Evolutionary conservation across 2,113 vertebrate genomes (phyloP), one percentile per base, ranked within the genome.

Genomic region (Colinus virginianus): DNA sequence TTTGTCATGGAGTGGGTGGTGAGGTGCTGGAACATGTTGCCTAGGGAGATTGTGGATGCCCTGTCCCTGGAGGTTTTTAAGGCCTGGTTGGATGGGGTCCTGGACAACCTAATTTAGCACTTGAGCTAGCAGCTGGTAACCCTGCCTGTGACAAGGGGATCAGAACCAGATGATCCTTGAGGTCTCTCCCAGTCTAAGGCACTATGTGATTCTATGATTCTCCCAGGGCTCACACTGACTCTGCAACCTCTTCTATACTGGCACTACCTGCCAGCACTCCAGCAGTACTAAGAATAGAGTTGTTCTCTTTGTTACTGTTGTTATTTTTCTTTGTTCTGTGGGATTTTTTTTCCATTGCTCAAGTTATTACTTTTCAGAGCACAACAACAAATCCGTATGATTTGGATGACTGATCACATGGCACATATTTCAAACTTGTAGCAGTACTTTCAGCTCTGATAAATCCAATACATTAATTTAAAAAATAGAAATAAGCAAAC

Each of bases 291-390:
- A 70, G 72, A 69, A 43, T 30, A 21, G 1, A 55, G 18, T 51
- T 36, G 42, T 17, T 7, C 1, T 4, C 6, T 23, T 13, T 23
- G 51, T 7, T 11, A 13, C 28, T 20, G 2, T 25, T 3, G 30
- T 3, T 11, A 23, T 42, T 38, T 18, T 6, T 8, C 32, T 34
- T 84, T 38, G 5, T 67, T 3, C 10, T 61, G 21, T 70, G 81
- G 55, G 18, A 43, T 38, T 9, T 32, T 10, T 75, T 75, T 85
- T 67, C 70, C 12, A 30, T 55, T 85, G 36, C 10, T 28, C 19
- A 14, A 49, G 6, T 56, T 45, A 28, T 12, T 92, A 10, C 0
- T 10, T 13, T 88, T 34, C 66, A 68, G 18, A 26, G 23, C n/a
- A 78, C 79, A 83, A 45, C 67, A 72, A n/a, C 30, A 79, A 55